A percentile compares a stretch with the other conserved stretches of the same genome.
Conservation (phyloP, 2,888 invertebrate genomes). For the Mamestra brassicae region DNA sequence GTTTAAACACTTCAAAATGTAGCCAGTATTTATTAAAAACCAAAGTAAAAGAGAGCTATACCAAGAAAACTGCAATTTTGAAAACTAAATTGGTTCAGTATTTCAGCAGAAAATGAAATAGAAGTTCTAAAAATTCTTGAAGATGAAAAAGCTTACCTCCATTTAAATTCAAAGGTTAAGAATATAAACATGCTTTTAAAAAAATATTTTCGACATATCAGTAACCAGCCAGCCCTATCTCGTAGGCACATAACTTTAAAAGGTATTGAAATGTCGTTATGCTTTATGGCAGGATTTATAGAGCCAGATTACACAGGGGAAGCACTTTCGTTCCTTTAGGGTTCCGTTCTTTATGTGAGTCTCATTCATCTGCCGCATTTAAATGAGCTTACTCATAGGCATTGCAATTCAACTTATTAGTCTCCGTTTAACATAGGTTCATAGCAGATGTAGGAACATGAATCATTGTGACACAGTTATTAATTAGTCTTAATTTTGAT, state of each 20-base stretch:
- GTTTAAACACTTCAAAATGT: slow-evolving; percentile 18
- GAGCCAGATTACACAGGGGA: slow-evolving; percentile 57
- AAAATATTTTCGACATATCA: slow-evolving; percentile 32
- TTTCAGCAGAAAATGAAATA: not conserved
- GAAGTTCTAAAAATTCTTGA: not conserved
- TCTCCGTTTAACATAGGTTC: slow-evolving; percentile 38
- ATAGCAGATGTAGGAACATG: slow-evolving; percentile 49
- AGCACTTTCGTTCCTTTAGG: slow-evolving; percentile 45
- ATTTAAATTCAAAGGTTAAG: slow-evolving; percentile 6
- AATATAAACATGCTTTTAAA: slow-evolving; percentile 2
- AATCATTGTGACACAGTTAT: slow-evolving; percentile 59
- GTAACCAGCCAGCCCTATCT: slow-evolving; percentile 54
- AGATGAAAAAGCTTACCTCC: not conserved
- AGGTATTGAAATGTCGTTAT: slow-evolving; percentile 65
- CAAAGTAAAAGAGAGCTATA: not conserved
- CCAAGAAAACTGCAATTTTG: not conserved
- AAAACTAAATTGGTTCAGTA: not conserved
- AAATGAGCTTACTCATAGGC: slow-evolving; percentile 52
- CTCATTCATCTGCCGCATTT: slow-evolving; percentile 40
- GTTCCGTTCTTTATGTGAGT: slow-evolving; percentile 37
- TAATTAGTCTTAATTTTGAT: slow-evolving; percentile 37
- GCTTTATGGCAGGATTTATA: slow-evolving; percentile 64
- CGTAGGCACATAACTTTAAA: slow-evolving; percentile 64
- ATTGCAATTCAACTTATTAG: slow-evolving; percentile 50
- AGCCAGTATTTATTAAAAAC: not conserved